These are phyloP conservation scores for Eupithecia insigniata DNA, from an alignment of 2,888 invertebrate genomes.

Conservation along the genomic window DNA sequence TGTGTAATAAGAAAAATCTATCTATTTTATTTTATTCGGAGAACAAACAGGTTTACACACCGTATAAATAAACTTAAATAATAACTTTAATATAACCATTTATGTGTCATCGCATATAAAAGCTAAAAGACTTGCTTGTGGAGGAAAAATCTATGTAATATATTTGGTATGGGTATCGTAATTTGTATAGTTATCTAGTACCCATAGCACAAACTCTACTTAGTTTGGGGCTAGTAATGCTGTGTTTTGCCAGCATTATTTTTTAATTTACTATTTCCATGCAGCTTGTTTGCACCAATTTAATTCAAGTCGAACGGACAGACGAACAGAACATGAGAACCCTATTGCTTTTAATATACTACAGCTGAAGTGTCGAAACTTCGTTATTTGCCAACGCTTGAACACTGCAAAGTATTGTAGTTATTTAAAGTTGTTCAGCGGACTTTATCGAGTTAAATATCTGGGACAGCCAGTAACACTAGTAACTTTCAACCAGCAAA, in stretches of 20 bases:
- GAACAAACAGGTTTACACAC: too few relatives aligned
- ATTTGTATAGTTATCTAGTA: too few relatives aligned
- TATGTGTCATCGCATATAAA: too few relatives aligned
- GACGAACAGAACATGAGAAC: not conserved
- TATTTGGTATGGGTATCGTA: too few relatives aligned
- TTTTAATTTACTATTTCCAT: not conserved
- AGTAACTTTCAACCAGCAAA: slow-evolving; percentile 40
- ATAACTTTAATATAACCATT: too few relatives aligned
- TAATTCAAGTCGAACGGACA: not conserved
- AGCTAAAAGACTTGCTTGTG: too few relatives aligned
- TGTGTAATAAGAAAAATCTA: too few relatives aligned
- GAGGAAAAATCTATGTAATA: too few relatives aligned
- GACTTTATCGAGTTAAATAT: slow-evolving; percentile 47
- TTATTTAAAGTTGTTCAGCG: slow-evolving; percentile 40
- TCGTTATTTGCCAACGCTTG: slow-evolving; percentile 21
- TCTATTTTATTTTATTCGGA: too few relatives aligned
- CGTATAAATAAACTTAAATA: too few relatives aligned
- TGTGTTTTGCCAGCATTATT: too few relatives aligned
- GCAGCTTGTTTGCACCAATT: not conserved
- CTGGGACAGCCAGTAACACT: slow-evolving; percentile 43
- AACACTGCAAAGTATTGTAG: slow-evolving; percentile 38
- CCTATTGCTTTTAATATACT: slow-evolving; percentile 2
- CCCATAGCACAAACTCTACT: too few relatives aligned
- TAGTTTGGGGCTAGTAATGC: not conserved
- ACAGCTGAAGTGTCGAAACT: slow-evolving; percentile 14